Percentiles rank a stretch among this genome's conserved stretches.
Evolutionary conservation across 1,140 invertebrate species (phyloP).

Genomic region (Neodiprion virginianus): DNA sequence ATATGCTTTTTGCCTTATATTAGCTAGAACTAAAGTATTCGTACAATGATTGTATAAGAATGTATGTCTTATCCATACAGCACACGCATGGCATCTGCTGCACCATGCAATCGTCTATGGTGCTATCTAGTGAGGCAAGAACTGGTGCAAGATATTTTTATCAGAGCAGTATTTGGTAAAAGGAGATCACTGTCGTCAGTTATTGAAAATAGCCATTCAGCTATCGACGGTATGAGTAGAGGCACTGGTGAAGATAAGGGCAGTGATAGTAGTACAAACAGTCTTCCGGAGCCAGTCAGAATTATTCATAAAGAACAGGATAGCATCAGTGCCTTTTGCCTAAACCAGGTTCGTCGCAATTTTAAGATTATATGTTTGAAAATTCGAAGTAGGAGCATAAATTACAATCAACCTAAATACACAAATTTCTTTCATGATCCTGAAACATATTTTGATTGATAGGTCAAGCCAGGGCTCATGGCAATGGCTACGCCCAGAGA

Average conservation of each 20-base stretch:
- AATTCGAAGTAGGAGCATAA: conserved; percentile 15
- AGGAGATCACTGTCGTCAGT: conserved; percentile 62
- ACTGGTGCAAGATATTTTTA: conserved; percentile 92
- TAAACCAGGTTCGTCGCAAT: conserved; percentile 78
- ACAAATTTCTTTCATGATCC: too few relatives aligned
- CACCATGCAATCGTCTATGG: conserved; percentile 90
- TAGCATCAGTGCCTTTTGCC: conserved; percentile 95
- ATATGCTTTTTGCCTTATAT: neutral
- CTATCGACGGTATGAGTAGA: conserved; percentile 50
- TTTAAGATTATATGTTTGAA: neutral
- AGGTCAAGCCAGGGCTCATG: conserved; percentile 84
- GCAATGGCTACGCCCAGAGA: conserved; percentile 94
- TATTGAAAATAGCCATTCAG: conserved; percentile 54
- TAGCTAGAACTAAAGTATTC: neutral
- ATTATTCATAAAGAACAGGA: conserved; percentile 99
- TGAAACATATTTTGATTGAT: conserved; percentile 16
- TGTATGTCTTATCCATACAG: conserved; percentile 49
- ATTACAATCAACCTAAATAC: neutral
- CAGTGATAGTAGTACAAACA: conserved; percentile 60
- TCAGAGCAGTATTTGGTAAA: conserved; percentile 92
- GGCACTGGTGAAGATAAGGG: conserved; percentile 55
- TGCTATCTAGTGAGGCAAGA: conserved; percentile 93
- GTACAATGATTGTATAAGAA: conserved; percentile 6
- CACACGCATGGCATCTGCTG: conserved; percentile 75
- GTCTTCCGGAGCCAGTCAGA: conserved; percentile 81